A percentile compares a stretch with the other conserved stretches of the same genome.
Conservation (phyloP, 2,113 vertebrate species). For the Coturnix japonica region DNA sequence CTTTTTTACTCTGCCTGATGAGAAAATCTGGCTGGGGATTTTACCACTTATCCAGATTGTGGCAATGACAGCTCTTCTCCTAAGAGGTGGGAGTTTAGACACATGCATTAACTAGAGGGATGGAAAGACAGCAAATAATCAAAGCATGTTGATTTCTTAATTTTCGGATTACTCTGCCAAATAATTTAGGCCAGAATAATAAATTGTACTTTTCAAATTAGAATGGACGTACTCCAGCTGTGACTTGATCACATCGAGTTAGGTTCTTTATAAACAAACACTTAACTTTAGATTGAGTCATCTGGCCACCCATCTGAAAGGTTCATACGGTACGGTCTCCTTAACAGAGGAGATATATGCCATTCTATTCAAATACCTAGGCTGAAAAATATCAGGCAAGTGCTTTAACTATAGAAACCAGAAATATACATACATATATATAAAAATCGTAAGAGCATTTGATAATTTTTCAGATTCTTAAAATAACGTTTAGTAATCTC, state of each 20-base stretch:
- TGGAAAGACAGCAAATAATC: background rate
- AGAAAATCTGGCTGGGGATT: background rate
- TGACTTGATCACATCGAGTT: background rate
- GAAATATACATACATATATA: background rate
- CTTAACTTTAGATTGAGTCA: conserved; percentile 5
- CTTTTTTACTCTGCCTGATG: background rate
- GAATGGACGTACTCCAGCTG: background rate
- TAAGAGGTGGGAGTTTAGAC: background rate
- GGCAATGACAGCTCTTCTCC: background rate
- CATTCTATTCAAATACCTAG: background rate
- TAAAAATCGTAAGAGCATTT: background rate
- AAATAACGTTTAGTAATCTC: background rate
- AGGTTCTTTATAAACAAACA: background rate
- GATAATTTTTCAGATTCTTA: background rate
- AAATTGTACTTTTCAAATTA: conserved; percentile 30
- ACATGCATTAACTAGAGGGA: background rate
- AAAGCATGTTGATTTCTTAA: conserved; percentile 7
- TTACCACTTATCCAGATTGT: background rate
- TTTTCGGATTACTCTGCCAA: conserved; percentile 6
- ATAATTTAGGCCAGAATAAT: background rate
- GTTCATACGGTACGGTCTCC: background rate
- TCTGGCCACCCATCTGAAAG: background rate
- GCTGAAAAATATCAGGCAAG: background rate
- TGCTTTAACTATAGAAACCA: background rate
- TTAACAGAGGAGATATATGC: background rate